Evolutionary conservation across 2,113 vertebrate genomes (phyloP), one percentile per base, ranked within the genome.

Genomic region (Carassius carassius): DNA sequence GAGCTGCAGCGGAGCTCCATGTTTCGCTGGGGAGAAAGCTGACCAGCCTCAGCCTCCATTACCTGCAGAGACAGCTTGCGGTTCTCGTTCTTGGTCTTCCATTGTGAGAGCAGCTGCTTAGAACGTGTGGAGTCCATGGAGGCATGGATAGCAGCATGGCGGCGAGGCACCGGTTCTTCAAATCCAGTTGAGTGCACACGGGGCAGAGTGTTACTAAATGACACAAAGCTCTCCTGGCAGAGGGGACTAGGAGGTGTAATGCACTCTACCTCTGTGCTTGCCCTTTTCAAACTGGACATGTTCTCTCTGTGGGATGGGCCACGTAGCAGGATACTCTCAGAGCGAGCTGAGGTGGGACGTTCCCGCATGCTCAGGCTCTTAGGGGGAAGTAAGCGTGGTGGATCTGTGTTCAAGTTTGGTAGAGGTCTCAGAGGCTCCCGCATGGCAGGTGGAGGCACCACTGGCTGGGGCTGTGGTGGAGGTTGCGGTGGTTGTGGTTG

Each of bases 181-280:
- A 97, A 88, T 0, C 96, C 96, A 0, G 97, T 95, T 0, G 97
- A 97, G 91, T 98, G 96, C 78, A 96, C 97, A 32, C 98, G 94
- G 3, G 98, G 98, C 85, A 99, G 93, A 3, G 98, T 99, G 89
- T 99, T 98, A 91, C 98, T 99, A 90, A 99, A 99, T 56, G 97
- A 98, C 19, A 97, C 94, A 96, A 97, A 96, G 67, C 95, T 96
- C 84, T 97, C 96, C 78, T 97, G 96, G 83, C 94, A 95, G 95
- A 93, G 95, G 11, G 94, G 95, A 90, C 96, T 96, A 87, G 94
- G 91, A 1, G 96, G 95, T 1, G 95, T 96, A 89, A 97, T 96
- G 87, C 96, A 95, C 89, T 97, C 95, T 35, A 97, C 95, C 5
- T 96, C 96, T 13, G 96, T 95, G 62, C 96, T 95, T 29, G 95